phyloP scores from a whole-genome alignment of 2,888 invertebrate genomes.

The Cataglyphis altisquamis region DNA sequence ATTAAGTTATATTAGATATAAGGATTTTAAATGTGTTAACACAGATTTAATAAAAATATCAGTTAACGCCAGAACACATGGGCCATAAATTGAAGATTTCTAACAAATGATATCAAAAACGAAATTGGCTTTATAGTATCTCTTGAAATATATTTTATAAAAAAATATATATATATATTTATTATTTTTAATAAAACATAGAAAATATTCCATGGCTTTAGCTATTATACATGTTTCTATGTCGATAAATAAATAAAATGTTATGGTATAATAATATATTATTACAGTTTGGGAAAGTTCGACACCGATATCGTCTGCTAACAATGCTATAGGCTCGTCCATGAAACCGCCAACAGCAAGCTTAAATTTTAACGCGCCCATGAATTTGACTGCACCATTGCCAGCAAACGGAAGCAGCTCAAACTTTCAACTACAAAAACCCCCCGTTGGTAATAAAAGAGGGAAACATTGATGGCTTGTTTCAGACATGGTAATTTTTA shows the following conservation, averaged over 20 bases:
- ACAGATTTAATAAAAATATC: constrained; percentile 5
- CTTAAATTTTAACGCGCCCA: constrained; percentile 83
- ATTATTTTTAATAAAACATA: background rate
- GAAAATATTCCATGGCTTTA: constrained; percentile 53
- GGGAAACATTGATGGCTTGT: constrained; percentile 89
- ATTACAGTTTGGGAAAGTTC: constrained; percentile 83
- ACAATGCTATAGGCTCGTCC: constrained; percentile 77
- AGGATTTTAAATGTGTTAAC: constrained; percentile 1
- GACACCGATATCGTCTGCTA: constrained; percentile 79
- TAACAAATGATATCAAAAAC: constrained; percentile 6
- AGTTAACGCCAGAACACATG: background rate
- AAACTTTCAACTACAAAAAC: constrained; percentile 91
- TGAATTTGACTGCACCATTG: constrained; percentile 83
- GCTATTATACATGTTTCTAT: constrained; percentile 54
- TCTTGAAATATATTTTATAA: constrained; percentile 13
- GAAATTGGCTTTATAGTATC: background rate
- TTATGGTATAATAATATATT: constrained; percentile 64
- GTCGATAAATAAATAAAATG: constrained; percentile 37
- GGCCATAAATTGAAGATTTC: background rate
- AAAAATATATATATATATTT: background rate
- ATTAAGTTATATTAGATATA: background rate
- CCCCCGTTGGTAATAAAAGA: constrained; percentile 90
- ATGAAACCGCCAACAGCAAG: constrained; percentile 84
- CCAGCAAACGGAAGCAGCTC: constrained; percentile 80
- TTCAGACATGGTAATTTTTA: background rate